Conservation (phyloP, 2,113 vertebrate genomes). For the Nannospalax galili region DNA sequence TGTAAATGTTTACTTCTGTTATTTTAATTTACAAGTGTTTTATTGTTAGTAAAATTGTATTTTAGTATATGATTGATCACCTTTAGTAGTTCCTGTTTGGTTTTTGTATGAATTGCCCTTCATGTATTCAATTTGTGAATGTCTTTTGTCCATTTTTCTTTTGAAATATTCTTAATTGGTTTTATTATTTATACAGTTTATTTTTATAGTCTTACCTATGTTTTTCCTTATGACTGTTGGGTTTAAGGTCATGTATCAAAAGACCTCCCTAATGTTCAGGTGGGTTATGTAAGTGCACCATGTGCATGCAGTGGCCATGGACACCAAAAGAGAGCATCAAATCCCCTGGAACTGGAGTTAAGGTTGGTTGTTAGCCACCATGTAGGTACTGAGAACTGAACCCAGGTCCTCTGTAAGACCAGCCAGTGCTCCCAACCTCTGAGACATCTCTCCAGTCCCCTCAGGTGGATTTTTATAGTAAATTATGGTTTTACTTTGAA, state of each 20-base stretch:
- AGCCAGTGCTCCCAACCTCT: too few relatives aligned
- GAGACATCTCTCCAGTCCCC: too few relatives aligned
- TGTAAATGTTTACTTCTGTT: conserved; percentile 24
- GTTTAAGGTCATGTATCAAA: neutral
- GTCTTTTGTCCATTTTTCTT: neutral
- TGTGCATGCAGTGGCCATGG: too few relatives aligned
- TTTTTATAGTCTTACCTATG: neutral
- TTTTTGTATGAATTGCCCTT: neutral
- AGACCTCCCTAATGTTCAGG: neutral
- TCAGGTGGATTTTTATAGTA: conserved; percentile 14
- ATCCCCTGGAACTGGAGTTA: too few relatives aligned
- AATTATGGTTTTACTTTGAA: conserved; percentile 33
- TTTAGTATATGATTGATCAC: neutral
- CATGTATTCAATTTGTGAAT: neutral
- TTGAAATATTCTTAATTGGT: neutral
- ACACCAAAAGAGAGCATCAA: too few relatives aligned
- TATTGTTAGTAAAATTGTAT: neutral
- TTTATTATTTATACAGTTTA: too few relatives aligned
- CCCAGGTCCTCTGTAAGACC: too few relatives aligned
- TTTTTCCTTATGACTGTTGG: neutral
- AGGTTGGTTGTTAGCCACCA: too few relatives aligned
- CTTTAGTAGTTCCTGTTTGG: neutral
- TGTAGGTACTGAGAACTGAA: too few relatives aligned
- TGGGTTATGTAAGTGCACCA: too few relatives aligned
- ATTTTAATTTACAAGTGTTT: conserved; percentile 56